phyloP scores from a whole-genome alignment of 2,797 vertebrate genomes.

The Gobionotothen gibberifrons region DNA sequence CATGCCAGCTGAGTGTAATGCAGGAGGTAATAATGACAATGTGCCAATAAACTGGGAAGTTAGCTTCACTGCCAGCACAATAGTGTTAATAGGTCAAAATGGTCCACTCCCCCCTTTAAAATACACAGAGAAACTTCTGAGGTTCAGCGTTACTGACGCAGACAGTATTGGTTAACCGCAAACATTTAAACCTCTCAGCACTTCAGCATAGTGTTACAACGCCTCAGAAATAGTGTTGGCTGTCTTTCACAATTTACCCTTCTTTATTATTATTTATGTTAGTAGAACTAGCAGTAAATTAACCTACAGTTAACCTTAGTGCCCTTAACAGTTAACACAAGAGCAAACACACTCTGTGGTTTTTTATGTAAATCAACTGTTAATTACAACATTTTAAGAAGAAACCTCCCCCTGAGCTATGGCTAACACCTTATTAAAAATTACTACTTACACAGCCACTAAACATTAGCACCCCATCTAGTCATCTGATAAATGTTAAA shows the following conservation, averaged over 20 bases:
- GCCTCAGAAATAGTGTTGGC: too few species aligned
- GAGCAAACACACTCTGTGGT: not conserved
- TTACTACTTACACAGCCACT: accelerated
- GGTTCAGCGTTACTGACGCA: not conserved
- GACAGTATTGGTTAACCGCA: not conserved
- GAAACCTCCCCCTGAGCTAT: not conserved
- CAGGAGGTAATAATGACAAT: not conserved
- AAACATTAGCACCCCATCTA: not conserved
- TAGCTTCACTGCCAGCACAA: not conserved
- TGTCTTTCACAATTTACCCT: not conserved
- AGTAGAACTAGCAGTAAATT: not conserved
- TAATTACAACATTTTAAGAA: not conserved
- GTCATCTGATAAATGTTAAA: not conserved
- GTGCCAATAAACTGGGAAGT: not conserved
- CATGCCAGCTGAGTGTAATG: not conserved
- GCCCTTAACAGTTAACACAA: not conserved
- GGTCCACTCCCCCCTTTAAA: not conserved
- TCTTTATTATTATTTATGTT: not conserved
- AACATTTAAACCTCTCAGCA: not conserved
- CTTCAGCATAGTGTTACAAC: not conserved
- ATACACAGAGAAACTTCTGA: not conserved
- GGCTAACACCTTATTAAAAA: not conserved
- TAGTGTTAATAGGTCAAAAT: not conserved
- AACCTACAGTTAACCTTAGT: not conserved
- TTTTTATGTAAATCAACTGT: not conserved